These are phyloP conservation scores for Bombyx mori DNA, from an alignment of 1,140 invertebrate species.

Conservation along the genomic window DNA sequence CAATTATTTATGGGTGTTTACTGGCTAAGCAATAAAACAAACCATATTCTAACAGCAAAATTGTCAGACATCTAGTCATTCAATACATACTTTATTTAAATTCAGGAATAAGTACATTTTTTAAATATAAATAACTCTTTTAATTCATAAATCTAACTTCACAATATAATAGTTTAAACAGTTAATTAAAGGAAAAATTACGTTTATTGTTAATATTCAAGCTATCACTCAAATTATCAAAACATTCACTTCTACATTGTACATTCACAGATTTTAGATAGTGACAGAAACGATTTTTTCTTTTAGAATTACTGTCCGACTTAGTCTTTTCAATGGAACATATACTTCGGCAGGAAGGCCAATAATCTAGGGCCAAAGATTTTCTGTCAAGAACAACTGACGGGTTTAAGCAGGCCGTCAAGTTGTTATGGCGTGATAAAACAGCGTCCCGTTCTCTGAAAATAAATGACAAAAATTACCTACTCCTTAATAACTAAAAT, in stretches of 20 bases:
- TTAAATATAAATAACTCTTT: background rate
- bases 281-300: conserved; percentile 75
- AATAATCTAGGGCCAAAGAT: conserved; percentile 69
- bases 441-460: conserved; percentile 44
- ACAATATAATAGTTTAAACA: no score
- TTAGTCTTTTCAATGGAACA: conserved; percentile 72
- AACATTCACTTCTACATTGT: conserved; percentile 53
- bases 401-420: conserved; percentile 43
- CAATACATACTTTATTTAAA: background rate
- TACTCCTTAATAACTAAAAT: background rate
- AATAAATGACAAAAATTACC: conserved; percentile 19
- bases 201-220: conserved; percentile 20
- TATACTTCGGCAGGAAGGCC: conserved; percentile 71
- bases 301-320: conserved; percentile 58
- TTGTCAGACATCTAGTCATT: no score
- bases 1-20: no score
- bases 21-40: no score
- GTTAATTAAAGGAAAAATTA: no score
- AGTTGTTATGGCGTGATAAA: conserved; percentile 32
- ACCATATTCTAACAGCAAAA: no score
- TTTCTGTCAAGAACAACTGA: conserved; percentile 42
- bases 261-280: conserved; percentile 69
- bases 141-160: conserved; percentile 3
- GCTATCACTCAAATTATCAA: conserved; percentile 50
- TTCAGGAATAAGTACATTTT: background rate